Percentiles rank a stretch among this genome's conserved stretches.
phyloP scores from a whole-genome alignment of 2,797 vertebrate genomes.

The Pseudotriccus pelzelni region DNA sequence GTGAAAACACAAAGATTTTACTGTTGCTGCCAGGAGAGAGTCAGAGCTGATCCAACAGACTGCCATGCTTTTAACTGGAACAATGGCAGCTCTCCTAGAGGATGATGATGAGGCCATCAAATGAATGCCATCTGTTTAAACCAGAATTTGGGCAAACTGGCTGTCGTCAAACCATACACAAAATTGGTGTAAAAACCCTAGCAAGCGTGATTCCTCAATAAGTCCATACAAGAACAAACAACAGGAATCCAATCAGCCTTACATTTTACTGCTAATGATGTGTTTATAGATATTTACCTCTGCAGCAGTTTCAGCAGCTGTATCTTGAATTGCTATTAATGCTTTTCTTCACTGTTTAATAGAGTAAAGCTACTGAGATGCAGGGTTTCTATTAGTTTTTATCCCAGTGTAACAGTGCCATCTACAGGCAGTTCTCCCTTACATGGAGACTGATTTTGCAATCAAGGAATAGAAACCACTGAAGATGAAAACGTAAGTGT shows the following conservation, averaged over 20 bases:
- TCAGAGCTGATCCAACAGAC: neutral
- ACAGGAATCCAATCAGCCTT: neutral
- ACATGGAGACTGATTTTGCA: neutral
- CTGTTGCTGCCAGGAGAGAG: neutral
- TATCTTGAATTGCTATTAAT: conserved; percentile 55
- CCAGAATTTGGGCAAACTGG: neutral
- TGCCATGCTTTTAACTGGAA: neutral
- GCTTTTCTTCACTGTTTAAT: conserved; percentile 50
- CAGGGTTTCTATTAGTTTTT: neutral
- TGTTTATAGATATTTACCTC: conserved; percentile 63
- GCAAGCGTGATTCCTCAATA: neutral
- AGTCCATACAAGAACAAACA: neutral
- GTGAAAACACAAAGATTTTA: neutral
- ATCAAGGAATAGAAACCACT: conserved; percentile 17
- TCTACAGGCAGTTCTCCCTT: conserved; percentile 69
- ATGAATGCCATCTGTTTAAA: neutral
- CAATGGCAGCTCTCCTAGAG: neutral
- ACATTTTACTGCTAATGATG: conserved; percentile 47
- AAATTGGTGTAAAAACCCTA: neutral
- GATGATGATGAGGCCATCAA: neutral
- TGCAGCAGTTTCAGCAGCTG: conserved; percentile 32
- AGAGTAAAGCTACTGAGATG: neutral
- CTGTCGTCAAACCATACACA: neutral
- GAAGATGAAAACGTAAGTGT: conserved; percentile 47
- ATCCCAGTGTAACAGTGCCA: conserved; percentile 77